Evolutionary conservation across 2,888 invertebrate genomes (phyloP).

Genomic region (Stictocephala bisonia): DNA sequence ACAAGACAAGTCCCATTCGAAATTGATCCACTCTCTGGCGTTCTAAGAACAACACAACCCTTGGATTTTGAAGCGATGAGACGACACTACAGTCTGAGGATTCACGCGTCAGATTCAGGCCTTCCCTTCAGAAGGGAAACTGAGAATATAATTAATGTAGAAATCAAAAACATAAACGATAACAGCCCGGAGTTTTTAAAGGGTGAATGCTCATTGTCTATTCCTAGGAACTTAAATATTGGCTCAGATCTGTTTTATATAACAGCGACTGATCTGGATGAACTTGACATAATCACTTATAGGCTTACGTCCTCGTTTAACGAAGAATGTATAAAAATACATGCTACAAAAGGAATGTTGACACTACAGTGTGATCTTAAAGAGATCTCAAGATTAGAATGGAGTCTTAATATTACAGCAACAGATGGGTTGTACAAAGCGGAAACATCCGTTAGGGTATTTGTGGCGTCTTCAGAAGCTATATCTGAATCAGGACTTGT

Average conservation of each 20-base stretch:
- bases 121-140: slow-evolving; percentile 89
- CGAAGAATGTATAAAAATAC: slow-evolving; percentile 87
- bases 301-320: slow-evolving; percentile 87
- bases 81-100: slow-evolving; percentile 79
- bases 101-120: slow-evolving; percentile 96
- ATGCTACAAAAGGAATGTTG: slow-evolving; percentile 81
- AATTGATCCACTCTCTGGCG: slow-evolving; percentile 92
- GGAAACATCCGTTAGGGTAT: slow-evolving; percentile 59
- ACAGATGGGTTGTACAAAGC: slow-evolving; percentile 78
- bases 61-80: slow-evolving; percentile 92
- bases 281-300: slow-evolving; percentile 88
- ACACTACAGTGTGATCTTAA: slow-evolving; percentile 87
- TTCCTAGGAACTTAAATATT: slow-evolving; percentile 78
- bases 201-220: slow-evolving; percentile 83
- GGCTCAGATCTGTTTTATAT: slow-evolving; percentile 87
- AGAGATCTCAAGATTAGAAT: slow-evolving; percentile 69
- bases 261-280: slow-evolving; percentile 93
- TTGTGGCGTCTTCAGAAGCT: slow-evolving; percentile 25
- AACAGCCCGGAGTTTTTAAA: slow-evolving; percentile 91
- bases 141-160: slow-evolving; percentile 84
- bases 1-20: slow-evolving; percentile 91
- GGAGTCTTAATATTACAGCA: slow-evolving; percentile 87
- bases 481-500: background rate
- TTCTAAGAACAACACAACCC: slow-evolving; percentile 81
- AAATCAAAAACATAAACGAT: slow-evolving; percentile 88